Percentiles rank a stretch among this genome's conserved stretches.
Conservation (phyloP, 2,113 vertebrate species). For the Grammomys dolichurus region DNA sequence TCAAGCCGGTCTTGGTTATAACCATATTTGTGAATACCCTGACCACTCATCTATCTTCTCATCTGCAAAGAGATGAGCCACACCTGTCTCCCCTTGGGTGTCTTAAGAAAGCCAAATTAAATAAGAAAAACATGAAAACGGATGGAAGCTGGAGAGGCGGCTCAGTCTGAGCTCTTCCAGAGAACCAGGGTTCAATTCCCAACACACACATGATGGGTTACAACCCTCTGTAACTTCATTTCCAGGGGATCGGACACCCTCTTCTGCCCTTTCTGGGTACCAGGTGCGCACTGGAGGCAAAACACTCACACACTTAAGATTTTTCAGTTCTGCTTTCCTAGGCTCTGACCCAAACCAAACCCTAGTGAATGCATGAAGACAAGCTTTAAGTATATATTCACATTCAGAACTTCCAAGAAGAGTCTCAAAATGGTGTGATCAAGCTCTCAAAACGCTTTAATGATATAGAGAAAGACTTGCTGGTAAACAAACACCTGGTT, state of each 20-base stretch:
- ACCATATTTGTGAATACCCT: conserved; percentile 46
- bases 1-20: conserved; percentile 8
- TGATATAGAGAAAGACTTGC: background rate
- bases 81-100: conserved; percentile 21
- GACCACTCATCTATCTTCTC: conserved; percentile 7
- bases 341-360: conserved; percentile 53
- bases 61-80: conserved; percentile 39
- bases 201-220: background rate
- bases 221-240: background rate
- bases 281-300: background rate
- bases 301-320: background rate
- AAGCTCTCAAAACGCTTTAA: background rate
- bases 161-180: background rate
- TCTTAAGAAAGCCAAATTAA: conserved; percentile 45
- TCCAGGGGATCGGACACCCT: background rate
- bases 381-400: background rate
- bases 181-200: background rate
- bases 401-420: background rate
- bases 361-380: background rate
- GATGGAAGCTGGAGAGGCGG: background rate
- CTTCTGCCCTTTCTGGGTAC: background rate
- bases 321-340: conserved; percentile 5
- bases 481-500: conserved; percentile 35
- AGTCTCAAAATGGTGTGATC: background rate
- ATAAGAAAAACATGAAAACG: background rate